Conservation (phyloP, 2,888 invertebrate species). For the Drosophila borealis region DNA sequence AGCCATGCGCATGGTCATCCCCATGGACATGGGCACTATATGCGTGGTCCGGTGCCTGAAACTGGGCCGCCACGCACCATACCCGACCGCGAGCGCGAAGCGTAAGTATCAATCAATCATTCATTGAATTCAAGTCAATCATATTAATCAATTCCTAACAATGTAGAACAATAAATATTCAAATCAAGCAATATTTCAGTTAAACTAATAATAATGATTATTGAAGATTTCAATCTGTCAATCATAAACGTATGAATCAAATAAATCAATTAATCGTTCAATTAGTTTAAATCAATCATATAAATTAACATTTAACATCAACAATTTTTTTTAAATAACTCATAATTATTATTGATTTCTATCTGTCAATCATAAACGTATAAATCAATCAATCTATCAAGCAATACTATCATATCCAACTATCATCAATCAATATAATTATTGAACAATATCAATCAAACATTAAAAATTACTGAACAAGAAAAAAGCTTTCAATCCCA, state of each 20-base stretch:
- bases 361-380: too few relatives aligned
- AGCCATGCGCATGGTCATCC: slow-evolving; percentile 30
- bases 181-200: too few relatives aligned
- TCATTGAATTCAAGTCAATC: background rate
- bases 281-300: background rate
- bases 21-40: slow-evolving; percentile 68
- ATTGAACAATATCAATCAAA: too few relatives aligned
- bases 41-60: slow-evolving; percentile 78
- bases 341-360: too few relatives aligned
- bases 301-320: too few relatives aligned
- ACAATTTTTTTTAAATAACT: too few relatives aligned
- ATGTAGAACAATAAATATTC: background rate
- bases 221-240: too few relatives aligned
- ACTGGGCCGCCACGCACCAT: slow-evolving; percentile 83
- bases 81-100: slow-evolving; percentile 83
- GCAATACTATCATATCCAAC: background rate
- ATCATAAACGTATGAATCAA: too few relatives aligned
- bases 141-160: background rate
- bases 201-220: background rate
- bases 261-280: background rate
- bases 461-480: too few relatives aligned
- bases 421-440: too few relatives aligned
- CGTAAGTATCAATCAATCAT: slow-evolving; percentile 71
- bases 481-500: background rate
- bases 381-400: background rate